Conservation (phyloP, 64 coral and sea anemone species). For the Porites lutea region DNA sequence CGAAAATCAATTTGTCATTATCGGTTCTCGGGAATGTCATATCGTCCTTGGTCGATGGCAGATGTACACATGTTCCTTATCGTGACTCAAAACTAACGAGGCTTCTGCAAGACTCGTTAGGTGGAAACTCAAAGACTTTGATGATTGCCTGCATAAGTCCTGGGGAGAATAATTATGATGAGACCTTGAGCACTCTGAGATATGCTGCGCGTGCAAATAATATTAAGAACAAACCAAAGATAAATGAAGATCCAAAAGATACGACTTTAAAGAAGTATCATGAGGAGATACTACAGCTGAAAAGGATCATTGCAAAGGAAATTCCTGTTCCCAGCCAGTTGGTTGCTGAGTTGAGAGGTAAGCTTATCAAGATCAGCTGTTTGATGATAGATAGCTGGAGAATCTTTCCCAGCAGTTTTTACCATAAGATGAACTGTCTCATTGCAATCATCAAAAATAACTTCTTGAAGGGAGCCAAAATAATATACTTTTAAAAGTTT, state of each 20-base stretch:
- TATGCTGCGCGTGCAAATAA: slow-evolving; percentile 93
- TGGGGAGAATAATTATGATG: slow-evolving; percentile 91
- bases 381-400: too few species aligned
- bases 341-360: slow-evolving; percentile 67
- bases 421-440: too few species aligned
- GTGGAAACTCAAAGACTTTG: slow-evolving; percentile 87
- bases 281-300: slow-evolving; percentile 85
- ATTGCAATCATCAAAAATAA: too few species aligned
- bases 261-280: slow-evolving; percentile 90
- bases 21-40: slow-evolving; percentile 94
- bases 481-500: too few species aligned
- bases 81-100: slow-evolving; percentile 96
- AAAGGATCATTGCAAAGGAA: slow-evolving; percentile 85
- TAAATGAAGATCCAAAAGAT: slow-evolving; percentile 96
- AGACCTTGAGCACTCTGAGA: slow-evolving; percentile 87
- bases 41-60: slow-evolving; percentile 86
- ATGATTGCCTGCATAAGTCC: slow-evolving; percentile 98
- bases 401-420: too few species aligned
- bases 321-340: slow-evolving; percentile 63
- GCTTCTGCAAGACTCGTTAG: slow-evolving; percentile 88
- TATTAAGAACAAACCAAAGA: slow-evolving; percentile 92
- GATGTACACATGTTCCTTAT: slow-evolving; percentile 83
- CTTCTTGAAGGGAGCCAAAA: too few species aligned
- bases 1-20: slow-evolving; percentile 89
- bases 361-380: background rate